These are phyloP conservation scores for Melanotaenia pygmaea DNA, from an alignment of 2,797 vertebrate species.

Conservation along the genomic window DNA sequence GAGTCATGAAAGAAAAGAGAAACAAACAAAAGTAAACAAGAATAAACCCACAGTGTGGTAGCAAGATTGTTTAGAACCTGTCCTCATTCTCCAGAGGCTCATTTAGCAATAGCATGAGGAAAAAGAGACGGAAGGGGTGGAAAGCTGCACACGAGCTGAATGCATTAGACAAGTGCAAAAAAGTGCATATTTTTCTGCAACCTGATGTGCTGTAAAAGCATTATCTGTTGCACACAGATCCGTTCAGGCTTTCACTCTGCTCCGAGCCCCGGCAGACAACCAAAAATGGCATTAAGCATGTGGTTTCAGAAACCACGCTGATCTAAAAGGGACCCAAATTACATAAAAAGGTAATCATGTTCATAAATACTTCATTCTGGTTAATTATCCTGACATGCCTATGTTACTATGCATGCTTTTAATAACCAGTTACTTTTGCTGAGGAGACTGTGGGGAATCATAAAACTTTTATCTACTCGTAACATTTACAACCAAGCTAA, in stretches of 20 bases:
- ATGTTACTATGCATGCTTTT: slow-evolving; percentile 42
- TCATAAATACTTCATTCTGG: slow-evolving; percentile 52
- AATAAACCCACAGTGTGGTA: slow-evolving; percentile 25
- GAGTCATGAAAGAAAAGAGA: slow-evolving; percentile 28
- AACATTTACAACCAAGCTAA: slow-evolving; percentile 42
- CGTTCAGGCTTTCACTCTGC: slow-evolving; percentile 18
- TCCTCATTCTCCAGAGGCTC: slow-evolving; percentile 28
- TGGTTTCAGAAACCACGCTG: slow-evolving; percentile 17
- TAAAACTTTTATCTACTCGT: slow-evolving; percentile 56
- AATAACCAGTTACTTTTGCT: slow-evolving; percentile 15
- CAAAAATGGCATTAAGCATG: slow-evolving; percentile 8
- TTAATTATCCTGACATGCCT: slow-evolving; percentile 47
- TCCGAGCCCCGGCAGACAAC: slow-evolving; percentile 10
- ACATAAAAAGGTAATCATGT: slow-evolving; percentile 47
- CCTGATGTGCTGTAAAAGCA: slow-evolving; percentile 46
- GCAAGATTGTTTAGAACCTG: slow-evolving; percentile 11
- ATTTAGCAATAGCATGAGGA: slow-evolving; percentile 34
- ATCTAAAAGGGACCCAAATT: slow-evolving; percentile 33
- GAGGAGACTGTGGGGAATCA: slow-evolving; percentile 40
- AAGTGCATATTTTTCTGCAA: slow-evolving; percentile 28
- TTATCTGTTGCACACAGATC: slow-evolving; percentile 38
- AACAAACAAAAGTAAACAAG: slow-evolving; percentile 14
- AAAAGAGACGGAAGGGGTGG: slow-evolving; percentile 12
- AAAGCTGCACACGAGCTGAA: slow-evolving; percentile 21
- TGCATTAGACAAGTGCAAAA: slow-evolving; percentile 37